Evolutionary conservation across 2,888 invertebrate genomes (phyloP).

Genomic region (Cistogaster globosa): DNA sequence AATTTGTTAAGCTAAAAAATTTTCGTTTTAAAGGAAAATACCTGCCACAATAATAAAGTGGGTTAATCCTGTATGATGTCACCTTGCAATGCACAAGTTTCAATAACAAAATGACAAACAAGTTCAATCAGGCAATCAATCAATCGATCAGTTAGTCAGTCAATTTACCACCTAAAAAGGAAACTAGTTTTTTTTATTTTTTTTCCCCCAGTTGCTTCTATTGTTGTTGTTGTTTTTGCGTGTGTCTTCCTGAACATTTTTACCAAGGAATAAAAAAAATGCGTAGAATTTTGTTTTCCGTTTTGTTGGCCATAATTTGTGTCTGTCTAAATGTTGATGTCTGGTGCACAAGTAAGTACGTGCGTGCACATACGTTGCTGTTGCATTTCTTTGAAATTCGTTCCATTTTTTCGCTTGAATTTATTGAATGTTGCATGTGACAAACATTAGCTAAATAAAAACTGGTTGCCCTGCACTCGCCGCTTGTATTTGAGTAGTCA

Average conservation of each 20-base stretch:
- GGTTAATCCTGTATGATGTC: constrained; percentile 70
- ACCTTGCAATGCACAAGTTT: constrained; percentile 39
- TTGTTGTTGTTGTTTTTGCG: too few relatives aligned
- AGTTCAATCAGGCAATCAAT: constrained; percentile 69
- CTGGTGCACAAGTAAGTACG: background rate
- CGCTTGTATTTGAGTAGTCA: background rate
- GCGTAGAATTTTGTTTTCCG: constrained; percentile 67
- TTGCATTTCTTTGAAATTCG: constrained; percentile 57
- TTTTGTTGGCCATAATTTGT: constrained; percentile 53
- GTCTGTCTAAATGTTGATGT: constrained; percentile 9
- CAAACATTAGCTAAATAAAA: constrained; percentile 57
- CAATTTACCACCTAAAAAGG: constrained; percentile 69
- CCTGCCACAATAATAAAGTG: constrained; percentile 39
- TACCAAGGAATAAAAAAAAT: constrained; percentile 45
- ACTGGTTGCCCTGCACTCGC: constrained; percentile 63
- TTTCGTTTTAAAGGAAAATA: constrained; percentile 6
- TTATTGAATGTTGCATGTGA: constrained; percentile 67
- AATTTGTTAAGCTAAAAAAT: background rate
- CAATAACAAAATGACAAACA: constrained; percentile 68
- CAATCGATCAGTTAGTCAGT: constrained; percentile 69
- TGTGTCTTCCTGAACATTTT: constrained; percentile 23
- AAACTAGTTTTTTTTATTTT: constrained; percentile 58
- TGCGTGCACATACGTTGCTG: background rate
- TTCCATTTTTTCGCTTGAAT: constrained; percentile 66
- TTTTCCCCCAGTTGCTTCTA: background rate